These are phyloP conservation scores for Leptinotarsa defecta DNA, from an alignment of 1,140 invertebrate genomes.

Conservation along the genomic window DNA sequence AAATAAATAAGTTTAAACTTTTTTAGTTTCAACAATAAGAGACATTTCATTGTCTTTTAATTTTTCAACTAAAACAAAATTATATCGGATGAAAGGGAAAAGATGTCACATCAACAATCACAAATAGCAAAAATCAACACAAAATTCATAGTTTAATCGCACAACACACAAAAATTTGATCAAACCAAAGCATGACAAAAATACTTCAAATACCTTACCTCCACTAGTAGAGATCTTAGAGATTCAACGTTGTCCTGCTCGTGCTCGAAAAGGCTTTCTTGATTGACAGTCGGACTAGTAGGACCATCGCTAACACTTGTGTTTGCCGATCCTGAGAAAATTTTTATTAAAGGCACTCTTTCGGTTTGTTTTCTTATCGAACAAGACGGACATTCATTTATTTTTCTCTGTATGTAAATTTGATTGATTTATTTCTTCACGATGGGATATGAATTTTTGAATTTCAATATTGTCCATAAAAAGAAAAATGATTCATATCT, in stretches of 20 bases:
- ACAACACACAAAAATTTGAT: background rate
- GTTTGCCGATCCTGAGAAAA: conserved; percentile 58
- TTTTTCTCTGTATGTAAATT: no score
- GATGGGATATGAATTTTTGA: no score
- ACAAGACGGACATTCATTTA: no score
- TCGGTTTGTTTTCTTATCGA: no score
- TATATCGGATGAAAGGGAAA: background rate
- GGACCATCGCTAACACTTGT: conserved; percentile 66
- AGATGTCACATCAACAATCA: background rate
- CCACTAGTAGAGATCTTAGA: conserved; percentile 69
- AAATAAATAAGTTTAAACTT: no score
- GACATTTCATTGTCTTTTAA: no score
- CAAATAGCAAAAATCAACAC: background rate
- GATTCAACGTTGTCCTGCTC: conserved; percentile 65
- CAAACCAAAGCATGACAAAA: background rate
- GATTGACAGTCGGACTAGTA: conserved; percentile 60
- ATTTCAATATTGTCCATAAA: background rate
- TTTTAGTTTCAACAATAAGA: no score
- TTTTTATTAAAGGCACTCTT: background rate
- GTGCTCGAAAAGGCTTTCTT: conserved; percentile 60
- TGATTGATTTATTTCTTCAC: no score
- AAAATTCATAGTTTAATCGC: background rate
- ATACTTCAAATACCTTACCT: conserved; percentile 63
- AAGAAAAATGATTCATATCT: background rate
- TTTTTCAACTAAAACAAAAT: background rate